Percentiles rank a stretch among this genome's conserved stretches.
phyloP scores from a whole-genome alignment of 2,888 invertebrate genomes.

The Dascillus cervinus region DNA sequence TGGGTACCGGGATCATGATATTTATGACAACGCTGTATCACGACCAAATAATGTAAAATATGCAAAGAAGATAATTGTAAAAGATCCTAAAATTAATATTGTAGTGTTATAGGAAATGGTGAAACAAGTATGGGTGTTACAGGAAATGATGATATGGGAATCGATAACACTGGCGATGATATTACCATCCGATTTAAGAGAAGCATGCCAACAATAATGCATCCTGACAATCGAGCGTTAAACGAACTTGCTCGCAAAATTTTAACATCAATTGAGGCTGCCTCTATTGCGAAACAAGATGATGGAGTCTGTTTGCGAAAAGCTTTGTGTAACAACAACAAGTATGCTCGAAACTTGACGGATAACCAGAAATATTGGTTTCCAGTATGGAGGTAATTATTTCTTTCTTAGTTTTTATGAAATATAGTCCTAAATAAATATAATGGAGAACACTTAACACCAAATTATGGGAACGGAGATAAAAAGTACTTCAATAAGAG shows the following conservation, averaged over 20 bases:
- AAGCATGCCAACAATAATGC: conserved; percentile 22
- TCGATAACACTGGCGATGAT: conserved; percentile 38
- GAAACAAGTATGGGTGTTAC: conserved; percentile 23
- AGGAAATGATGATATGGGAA: conserved; percentile 41
- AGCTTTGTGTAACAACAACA: conserved; percentile 60
- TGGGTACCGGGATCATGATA: too few species aligned
- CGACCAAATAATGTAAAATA: too few species aligned
- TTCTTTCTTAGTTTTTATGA: too few species aligned
- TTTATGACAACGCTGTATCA: too few species aligned
- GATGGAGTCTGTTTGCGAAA: conserved; percentile 54
- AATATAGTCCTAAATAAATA: not conserved
- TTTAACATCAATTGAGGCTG: conserved; percentile 49
- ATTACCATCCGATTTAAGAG: conserved; percentile 37
- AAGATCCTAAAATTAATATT: too few species aligned
- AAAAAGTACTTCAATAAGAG: too few species aligned
- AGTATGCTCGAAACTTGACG: conserved; percentile 47
- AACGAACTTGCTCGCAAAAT: conserved; percentile 51
- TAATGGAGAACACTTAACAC: conserved; percentile 2
- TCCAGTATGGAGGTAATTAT: conserved; percentile 64
- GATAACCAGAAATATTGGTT: conserved; percentile 59
- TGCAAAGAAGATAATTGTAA: too few species aligned
- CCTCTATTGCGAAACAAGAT: conserved; percentile 46
- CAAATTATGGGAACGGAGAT: too few species aligned
- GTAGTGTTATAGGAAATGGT: conserved; percentile 6
- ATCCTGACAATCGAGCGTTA: conserved; percentile 38